Conservation (phyloP, 2,888 invertebrate species). For the Dryadula phaetusa region DNA sequence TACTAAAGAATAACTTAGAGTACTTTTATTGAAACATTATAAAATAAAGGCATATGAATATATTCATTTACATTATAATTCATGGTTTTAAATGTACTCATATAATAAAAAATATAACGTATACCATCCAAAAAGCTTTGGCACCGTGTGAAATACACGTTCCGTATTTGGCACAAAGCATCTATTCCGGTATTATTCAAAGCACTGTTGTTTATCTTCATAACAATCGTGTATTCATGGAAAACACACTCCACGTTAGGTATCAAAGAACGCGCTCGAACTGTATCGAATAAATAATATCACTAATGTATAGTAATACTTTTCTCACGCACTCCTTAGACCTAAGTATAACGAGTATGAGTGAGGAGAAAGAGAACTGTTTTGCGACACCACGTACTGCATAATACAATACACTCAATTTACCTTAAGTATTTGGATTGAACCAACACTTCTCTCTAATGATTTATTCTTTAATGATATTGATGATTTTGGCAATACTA, state of each 20-base stretch:
- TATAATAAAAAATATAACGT: constrained; percentile 11
- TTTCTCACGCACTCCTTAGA: neutral
- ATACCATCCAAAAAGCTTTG: constrained; percentile 23
- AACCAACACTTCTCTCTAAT: too few species aligned
- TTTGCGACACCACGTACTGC: neutral
- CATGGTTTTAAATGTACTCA: neutral
- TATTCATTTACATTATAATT: neutral
- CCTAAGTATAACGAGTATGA: too few species aligned
- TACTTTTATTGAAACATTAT: too few species aligned
- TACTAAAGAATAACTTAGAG: too few species aligned
- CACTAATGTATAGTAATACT: neutral
- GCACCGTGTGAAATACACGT: constrained; percentile 20
- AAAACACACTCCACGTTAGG: constrained; percentile 24
- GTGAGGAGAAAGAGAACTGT: neutral
- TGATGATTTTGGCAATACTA: too few species aligned
- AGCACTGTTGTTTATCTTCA: constrained; percentile 36
- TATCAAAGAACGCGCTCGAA: constrained; percentile 2
- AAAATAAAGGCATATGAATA: too few species aligned
- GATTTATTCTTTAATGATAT: too few species aligned
- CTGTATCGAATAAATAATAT: constrained; percentile 4
- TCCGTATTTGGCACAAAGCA: constrained; percentile 34
- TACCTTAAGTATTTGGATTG: too few species aligned
- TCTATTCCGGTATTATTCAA: constrained; percentile 31
- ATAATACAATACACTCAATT: neutral
- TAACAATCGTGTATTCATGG: constrained; percentile 35